These are phyloP conservation scores for Lepidothrix coronata DNA, from an alignment of 2,113 vertebrate genomes.

Conservation along the genomic window DNA sequence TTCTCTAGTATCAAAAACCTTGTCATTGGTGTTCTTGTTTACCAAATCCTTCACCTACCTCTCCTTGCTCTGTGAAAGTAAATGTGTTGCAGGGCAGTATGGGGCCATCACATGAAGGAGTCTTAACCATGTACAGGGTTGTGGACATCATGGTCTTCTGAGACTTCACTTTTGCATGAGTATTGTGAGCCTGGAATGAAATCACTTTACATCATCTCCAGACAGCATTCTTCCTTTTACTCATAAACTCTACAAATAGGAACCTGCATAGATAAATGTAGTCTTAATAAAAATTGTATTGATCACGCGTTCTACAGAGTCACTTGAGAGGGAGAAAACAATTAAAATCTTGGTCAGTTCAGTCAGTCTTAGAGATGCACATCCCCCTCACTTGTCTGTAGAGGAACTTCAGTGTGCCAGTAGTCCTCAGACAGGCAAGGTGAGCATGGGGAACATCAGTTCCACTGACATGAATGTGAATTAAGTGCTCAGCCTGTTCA, in stretches of 20 bases:
- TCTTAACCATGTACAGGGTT: background rate
- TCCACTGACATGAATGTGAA: background rate
- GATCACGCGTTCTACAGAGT: rapidly evolving
- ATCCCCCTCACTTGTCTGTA: background rate
- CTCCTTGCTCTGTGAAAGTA: background rate
- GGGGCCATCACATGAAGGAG: background rate
- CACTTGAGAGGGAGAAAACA: background rate
- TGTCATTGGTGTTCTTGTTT: rapidly evolving
- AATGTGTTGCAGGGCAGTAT: background rate
- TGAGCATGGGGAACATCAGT: background rate
- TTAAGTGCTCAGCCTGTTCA: background rate
- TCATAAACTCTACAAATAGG: background rate
- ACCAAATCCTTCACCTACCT: background rate
- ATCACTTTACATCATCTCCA: background rate
- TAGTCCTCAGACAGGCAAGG: background rate
- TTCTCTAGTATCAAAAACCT: background rate
- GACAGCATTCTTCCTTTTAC: background rate
- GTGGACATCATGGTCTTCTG: background rate
- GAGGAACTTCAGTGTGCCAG: background rate
- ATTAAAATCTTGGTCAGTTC: background rate
- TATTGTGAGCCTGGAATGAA: background rate
- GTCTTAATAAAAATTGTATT: background rate
- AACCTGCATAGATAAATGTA: background rate
- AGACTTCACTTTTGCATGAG: background rate
- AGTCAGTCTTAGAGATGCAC: background rate